Base-by-base conservation (phyloP, 1,140 invertebrate genomes). In the Brachionus paranguensis region DNA sequence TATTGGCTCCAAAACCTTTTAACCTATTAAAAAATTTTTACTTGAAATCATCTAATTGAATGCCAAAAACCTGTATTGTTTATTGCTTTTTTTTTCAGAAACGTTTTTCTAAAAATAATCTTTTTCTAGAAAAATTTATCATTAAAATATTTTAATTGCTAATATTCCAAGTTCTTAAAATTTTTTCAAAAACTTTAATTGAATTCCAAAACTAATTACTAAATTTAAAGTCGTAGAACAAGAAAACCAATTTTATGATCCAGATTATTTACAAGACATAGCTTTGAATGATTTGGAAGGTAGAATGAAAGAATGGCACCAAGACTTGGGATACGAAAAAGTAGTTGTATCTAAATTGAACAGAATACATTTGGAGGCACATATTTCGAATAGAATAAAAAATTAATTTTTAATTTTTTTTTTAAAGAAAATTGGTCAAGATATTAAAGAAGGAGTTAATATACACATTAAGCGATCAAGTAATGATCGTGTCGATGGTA, bases 241-340 rank as follows among this genome's bases (percentile, higher is more conserved):
- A 17, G 27, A 33, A 37, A 17, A 79, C 24, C 29, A 79, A n/a
- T 14, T 12, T 24, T 6, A 53, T n/a, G 50, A 81, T 12, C n/a
- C 27, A 68, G 64, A 81, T 17, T 33, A 24, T 81, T 81, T 68
- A 27, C 33, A 81, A 60, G 55, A 79, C 8, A n/a, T 55, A 53
- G 43, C 27, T 33, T 6, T 64, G n/a, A 37, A 60, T 17, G 53
- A 47, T 37, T 47, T 81, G 12, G 78, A 81, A 81, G 20, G n/a
- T 1, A 37, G 78, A 37, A 81, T 81, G 53, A 81, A 41, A 81
- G 37, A 81, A 64, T 81, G 50, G 50, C 78, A 81, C 41, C 37
- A 45, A n/a, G 78, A 64, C 11, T n/a, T 68, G 20, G 78, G 78
- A 11, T 81, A 27, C 20, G 43, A 68, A 3, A 81, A 81, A 81